Conservation (phyloP, 1,140 invertebrate species). For the Cydia strobilella region DNA sequence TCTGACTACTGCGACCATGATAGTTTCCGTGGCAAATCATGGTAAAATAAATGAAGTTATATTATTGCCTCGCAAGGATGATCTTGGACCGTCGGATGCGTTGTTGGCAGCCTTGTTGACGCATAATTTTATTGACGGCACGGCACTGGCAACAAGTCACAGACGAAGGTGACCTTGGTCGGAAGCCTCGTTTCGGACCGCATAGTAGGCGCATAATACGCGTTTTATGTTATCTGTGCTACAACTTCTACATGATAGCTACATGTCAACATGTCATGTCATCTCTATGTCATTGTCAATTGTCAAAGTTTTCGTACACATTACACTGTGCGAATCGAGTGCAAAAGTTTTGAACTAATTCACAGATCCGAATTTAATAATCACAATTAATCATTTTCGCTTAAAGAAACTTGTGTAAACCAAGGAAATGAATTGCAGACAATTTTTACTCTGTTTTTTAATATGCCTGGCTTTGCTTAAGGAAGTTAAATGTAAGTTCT, state of each 20-base stretch:
- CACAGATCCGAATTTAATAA: constrained; percentile 37
- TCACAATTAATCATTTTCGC: neutral
- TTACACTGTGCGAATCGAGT: neutral
- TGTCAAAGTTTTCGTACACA: neutral
- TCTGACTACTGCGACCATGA: too few relatives aligned
- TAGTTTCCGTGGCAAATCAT: too few relatives aligned
- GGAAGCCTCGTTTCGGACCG: too few relatives aligned
- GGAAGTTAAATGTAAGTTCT: constrained; percentile 66
- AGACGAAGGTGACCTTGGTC: too few relatives aligned
- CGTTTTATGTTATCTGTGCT: neutral
- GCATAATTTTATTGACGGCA: too few relatives aligned
- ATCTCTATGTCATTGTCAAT: neutral
- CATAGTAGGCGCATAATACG: neutral
- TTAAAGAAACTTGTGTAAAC: neutral
- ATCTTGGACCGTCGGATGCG: too few relatives aligned
- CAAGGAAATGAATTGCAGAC: constrained; percentile 50
- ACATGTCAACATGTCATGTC: neutral
- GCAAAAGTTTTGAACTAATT: constrained; percentile 44
- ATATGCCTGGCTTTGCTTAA: constrained; percentile 45
- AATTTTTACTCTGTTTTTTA: constrained; percentile 47
- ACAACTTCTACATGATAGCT: neutral
- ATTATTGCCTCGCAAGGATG: too few relatives aligned
- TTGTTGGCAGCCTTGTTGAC: too few relatives aligned
- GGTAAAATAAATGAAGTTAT: too few relatives aligned
- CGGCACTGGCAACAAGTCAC: too few relatives aligned